Evolutionary conservation across 2,113 vertebrate species (phyloP).

Genomic region (Phyllostomus discolor): DNA sequence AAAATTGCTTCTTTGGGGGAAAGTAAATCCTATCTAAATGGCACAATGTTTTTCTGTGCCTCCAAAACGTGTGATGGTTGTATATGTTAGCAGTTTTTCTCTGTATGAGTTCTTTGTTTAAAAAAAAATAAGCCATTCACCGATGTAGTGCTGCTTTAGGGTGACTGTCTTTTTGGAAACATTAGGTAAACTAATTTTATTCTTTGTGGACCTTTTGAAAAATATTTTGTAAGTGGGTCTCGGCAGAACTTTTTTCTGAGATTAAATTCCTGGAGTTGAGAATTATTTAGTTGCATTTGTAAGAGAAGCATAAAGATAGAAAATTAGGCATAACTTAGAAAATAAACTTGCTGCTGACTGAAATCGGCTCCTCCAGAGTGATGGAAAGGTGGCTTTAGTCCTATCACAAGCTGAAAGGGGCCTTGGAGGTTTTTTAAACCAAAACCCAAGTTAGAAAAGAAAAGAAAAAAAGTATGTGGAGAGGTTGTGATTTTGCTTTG

Average conservation of each 20-base stretch:
- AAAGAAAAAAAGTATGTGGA: background rate
- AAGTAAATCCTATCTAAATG: background rate
- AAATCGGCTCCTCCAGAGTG: background rate
- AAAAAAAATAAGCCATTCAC: background rate
- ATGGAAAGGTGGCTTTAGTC: background rate
- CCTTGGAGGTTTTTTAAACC: background rate
- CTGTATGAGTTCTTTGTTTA: conserved; percentile 45
- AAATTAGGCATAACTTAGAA: conserved; percentile 11
- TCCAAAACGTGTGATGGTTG: background rate
- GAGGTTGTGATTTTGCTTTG: conserved; percentile 52
- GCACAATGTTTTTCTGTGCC: background rate
- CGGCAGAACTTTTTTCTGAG: background rate
- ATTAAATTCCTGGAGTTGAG: background rate
- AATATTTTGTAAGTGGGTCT: background rate
- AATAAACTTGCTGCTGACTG: background rate
- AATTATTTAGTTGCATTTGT: background rate
- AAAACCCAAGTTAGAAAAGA: conserved; percentile 7
- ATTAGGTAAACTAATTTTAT: background rate
- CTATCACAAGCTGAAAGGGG: background rate
- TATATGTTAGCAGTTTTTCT: background rate
- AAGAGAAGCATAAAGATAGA: background rate
- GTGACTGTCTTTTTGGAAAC: background rate
- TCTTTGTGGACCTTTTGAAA: background rate
- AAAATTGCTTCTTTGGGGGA: background rate
- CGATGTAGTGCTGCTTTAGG: background rate